These are phyloP conservation scores for Hyperoplus immaculatus DNA, from an alignment of 2,797 vertebrate species.

Conservation along the genomic window DNA sequence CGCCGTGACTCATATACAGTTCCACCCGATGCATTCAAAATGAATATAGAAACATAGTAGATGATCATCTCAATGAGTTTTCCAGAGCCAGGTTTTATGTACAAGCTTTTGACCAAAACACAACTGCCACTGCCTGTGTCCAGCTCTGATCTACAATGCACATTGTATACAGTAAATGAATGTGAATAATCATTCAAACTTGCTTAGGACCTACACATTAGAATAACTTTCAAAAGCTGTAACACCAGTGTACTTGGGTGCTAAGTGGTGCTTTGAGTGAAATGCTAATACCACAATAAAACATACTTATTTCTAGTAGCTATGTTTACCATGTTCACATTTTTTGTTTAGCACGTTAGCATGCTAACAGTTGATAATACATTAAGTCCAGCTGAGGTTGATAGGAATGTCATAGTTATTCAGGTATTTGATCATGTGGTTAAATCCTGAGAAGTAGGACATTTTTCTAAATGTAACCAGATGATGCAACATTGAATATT, in stretches of 20 bases:
- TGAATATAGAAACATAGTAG: slow-evolving; percentile 8
- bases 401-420: background rate
- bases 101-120: too few species aligned
- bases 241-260: background rate
- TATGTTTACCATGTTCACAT: background rate
- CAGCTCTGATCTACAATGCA: background rate
- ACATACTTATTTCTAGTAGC: background rate
- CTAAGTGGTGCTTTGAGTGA: background rate
- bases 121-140: background rate
- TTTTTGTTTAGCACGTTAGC: background rate
- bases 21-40: slow-evolving; percentile 1
- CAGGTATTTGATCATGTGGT: background rate
- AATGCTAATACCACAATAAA: background rate
- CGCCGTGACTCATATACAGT: slow-evolving; percentile 39
- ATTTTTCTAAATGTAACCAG: background rate
- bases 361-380: background rate
- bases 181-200: background rate
- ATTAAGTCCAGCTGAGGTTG: background rate
- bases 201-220: background rate
- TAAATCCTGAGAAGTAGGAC: background rate
- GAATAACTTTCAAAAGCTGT: background rate
- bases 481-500: background rate
- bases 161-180: background rate
- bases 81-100: background rate
- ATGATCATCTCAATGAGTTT: background rate